Evolutionary conservation across 37 sponge, comb jelly and placozoan genomes (phyloP).

Genomic region (Haliclona indistincta): DNA sequence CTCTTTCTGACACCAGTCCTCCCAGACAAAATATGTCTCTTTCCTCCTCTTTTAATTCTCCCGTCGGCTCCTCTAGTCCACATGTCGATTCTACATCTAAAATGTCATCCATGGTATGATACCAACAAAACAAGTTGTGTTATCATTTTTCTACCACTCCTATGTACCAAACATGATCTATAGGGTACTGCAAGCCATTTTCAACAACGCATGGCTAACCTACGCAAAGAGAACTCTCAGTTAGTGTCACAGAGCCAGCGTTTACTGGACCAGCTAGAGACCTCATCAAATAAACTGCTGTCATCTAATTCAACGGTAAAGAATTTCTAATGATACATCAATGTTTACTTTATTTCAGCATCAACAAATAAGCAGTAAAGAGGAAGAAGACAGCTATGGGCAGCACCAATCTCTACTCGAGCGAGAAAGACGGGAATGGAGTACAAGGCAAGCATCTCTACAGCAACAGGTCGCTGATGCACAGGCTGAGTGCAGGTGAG

Average conservation of each 20-base stretch:
- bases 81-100: no score
- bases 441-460: slow-evolving; percentile 3
- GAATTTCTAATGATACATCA: not conserved
- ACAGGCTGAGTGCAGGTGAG: slow-evolving; percentile 45
- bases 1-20: no score
- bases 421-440: slow-evolving; percentile 44
- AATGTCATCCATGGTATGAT: no score
- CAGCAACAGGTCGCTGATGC: slow-evolving; percentile 26
- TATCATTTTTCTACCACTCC: no score
- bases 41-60: no score
- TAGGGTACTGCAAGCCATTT: not conserved
- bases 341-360: not conserved
- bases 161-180: no score
- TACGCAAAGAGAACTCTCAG: slow-evolving; percentile 46
- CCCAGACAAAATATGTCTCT: no score
- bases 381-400: no score
- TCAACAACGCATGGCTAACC: not conserved
- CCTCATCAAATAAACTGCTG: slow-evolving; percentile 42
- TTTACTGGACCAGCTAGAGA: slow-evolving; percentile 48
- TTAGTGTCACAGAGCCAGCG: slow-evolving; percentile 56
- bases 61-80: no score
- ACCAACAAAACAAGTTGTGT: no score
- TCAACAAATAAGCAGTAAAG: not conserved
- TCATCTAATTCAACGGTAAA: slow-evolving; percentile 23
- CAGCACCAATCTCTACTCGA: no score